Evolutionary conservation across 1,140 invertebrate species (phyloP).

Genomic region (Halictus rubicundus): DNA sequence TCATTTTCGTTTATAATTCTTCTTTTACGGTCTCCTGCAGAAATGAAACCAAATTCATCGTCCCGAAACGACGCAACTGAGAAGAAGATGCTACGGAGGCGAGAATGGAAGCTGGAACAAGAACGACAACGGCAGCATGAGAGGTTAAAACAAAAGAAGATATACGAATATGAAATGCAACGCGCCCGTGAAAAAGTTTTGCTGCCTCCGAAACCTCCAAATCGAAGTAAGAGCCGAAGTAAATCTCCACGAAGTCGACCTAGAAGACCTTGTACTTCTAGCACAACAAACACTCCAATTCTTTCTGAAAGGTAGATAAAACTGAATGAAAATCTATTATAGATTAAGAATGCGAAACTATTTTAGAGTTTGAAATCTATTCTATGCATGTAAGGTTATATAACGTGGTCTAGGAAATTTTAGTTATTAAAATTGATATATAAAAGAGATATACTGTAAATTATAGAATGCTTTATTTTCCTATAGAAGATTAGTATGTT

Average conservation of each 20-base stretch:
- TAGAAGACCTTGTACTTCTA: conserved; percentile 25
- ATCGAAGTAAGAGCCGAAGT: conserved; percentile 40
- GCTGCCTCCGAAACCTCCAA: background rate
- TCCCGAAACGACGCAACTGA: conserved; percentile 15
- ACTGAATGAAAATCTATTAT: background rate
- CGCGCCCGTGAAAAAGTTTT: conserved; percentile 36
- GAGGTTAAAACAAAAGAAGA: conserved; percentile 52
- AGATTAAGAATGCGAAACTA: too few relatives aligned
- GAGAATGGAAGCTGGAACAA: conserved; percentile 53
- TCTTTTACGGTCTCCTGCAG: too few relatives aligned
- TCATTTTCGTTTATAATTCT: background rate
- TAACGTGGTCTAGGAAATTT: too few relatives aligned
- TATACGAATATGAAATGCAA: conserved; percentile 49
- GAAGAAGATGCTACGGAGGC: conserved; percentile 43
- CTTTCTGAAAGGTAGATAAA: conserved; percentile 62
- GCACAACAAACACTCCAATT: conserved; percentile 28
- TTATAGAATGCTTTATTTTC: too few relatives aligned
- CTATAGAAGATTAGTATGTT: too few relatives aligned
- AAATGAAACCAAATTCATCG: conserved; percentile 31
- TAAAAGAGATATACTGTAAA: too few relatives aligned
- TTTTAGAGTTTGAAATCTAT: too few relatives aligned
- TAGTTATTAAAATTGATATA: too few relatives aligned
- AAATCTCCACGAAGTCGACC: conserved; percentile 30
- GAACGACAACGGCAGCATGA: conserved; percentile 48
- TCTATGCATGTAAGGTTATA: too few relatives aligned